A percentile compares a stretch with the other conserved stretches of the same genome.
Evolutionary conservation across 1,140 invertebrate species (phyloP).

Genomic region (Drosophila sechellia): DNA sequence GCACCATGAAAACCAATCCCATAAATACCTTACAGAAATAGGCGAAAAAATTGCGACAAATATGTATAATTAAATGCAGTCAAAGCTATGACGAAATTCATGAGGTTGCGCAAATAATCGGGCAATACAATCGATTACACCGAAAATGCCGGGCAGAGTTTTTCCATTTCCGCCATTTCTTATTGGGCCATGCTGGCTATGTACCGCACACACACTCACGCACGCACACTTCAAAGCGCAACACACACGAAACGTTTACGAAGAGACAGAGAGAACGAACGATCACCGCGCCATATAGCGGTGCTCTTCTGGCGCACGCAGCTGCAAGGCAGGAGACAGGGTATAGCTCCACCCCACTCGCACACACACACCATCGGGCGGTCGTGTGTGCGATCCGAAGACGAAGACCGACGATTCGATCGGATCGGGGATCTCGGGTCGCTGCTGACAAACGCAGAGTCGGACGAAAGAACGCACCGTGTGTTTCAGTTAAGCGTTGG

Average conservation of each 20-base stretch:
- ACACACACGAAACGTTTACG: slow-evolving; percentile 9
- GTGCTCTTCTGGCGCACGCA: slow-evolving; percentile 48
- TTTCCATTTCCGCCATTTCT: slow-evolving; percentile 78
- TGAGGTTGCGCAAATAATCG: slow-evolving; percentile 63
- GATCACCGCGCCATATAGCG: slow-evolving; percentile 36
- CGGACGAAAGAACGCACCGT: slow-evolving; percentile 74
- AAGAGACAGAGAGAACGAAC: slow-evolving; percentile 12
- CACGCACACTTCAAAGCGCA: not conserved
- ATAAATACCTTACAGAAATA: slow-evolving; percentile 27
- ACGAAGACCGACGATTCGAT: slow-evolving; percentile 42
- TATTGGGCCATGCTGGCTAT: slow-evolving; percentile 64
- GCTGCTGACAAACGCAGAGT: slow-evolving; percentile 63
- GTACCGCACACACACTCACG: slow-evolving; percentile 39
- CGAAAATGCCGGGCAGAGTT: slow-evolving; percentile 54
- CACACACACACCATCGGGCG: slow-evolving; percentile 57
- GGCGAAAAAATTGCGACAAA: slow-evolving; percentile 59
- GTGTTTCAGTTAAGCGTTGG: slow-evolving; percentile 83
- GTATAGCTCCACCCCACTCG: slow-evolving; percentile 60
- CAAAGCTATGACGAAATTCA: slow-evolving; percentile 48
- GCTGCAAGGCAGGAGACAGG: not conserved
- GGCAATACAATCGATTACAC: slow-evolving; percentile 48
- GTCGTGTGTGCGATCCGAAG: slow-evolving; percentile 39
- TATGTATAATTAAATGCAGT: slow-evolving; percentile 69
- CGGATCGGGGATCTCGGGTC: slow-evolving; percentile 47
- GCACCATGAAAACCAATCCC: slow-evolving; percentile 12